phyloP scores from a whole-genome alignment of 2,888 invertebrate genomes.

The Arge pagana region DNA sequence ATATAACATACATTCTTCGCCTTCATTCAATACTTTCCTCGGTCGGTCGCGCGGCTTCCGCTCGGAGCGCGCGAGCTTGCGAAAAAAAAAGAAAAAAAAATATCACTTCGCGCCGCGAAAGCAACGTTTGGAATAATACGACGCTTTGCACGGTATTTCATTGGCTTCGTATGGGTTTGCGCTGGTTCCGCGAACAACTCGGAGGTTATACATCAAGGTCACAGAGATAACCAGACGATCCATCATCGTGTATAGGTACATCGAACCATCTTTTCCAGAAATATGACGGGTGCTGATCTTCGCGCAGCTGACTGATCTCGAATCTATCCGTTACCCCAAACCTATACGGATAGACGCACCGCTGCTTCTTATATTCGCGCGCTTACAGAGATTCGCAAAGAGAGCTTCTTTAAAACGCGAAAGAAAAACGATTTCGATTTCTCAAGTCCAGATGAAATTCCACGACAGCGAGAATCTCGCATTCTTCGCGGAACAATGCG shows the following conservation, averaged over 20 bases:
- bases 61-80: neutral
- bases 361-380: too few species aligned
- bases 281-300: constrained; percentile 40
- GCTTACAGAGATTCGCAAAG: too few species aligned
- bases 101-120: constrained; percentile 31
- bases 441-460: too few species aligned
- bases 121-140: constrained; percentile 34
- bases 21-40: constrained; percentile 23
- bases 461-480: too few species aligned
- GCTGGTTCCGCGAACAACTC: constrained; percentile 24
- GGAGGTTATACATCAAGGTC: constrained; percentile 38
- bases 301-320: too few species aligned
- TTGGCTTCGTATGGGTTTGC: constrained; percentile 21
- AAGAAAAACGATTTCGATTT: too few species aligned
- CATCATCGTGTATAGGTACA: constrained; percentile 39
- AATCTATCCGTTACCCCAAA: too few species aligned
- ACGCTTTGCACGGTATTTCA: constrained; percentile 32
- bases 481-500: too few species aligned
- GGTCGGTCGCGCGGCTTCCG: neutral
- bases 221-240: constrained; percentile 40
- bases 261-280: constrained; percentile 41
- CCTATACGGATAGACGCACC: too few species aligned
- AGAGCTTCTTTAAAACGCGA: too few species aligned
- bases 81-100: constrained; percentile 28
- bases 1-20: neutral